Conservation (phyloP, 1,140 invertebrate genomes). For the Eubasilissa regina region DNA sequence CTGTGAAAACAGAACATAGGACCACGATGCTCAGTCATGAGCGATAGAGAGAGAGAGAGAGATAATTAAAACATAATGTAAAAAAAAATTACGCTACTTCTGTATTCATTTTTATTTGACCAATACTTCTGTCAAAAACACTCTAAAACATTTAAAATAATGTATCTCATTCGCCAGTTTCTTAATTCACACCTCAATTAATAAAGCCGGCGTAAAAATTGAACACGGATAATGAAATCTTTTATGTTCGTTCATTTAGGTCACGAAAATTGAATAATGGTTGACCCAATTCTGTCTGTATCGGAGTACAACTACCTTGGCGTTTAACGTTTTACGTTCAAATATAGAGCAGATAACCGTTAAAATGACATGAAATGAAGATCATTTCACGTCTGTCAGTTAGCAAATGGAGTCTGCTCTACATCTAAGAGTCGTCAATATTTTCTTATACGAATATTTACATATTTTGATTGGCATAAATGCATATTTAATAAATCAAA, state of each 20-base stretch:
- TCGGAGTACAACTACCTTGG: not conserved
- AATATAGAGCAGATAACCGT: constrained; percentile 29
- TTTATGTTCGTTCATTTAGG: constrained; percentile 9
- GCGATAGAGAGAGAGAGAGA: no score
- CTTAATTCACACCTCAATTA: no score
- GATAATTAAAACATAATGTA: no score
- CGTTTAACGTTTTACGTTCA: not conserved
- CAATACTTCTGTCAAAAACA: no score
- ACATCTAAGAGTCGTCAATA: constrained; percentile 16
- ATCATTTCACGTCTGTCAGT: constrained; percentile 15
- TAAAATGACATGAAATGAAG: constrained; percentile 22
- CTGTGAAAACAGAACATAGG: no score
- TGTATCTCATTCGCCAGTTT: no score
- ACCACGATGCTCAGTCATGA: no score
- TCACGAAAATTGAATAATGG: constrained; percentile 31
- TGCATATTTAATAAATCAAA: not conserved
- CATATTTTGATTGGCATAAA: constrained; percentile 34
- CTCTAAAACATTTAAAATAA: no score
- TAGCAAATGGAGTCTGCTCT: not conserved
- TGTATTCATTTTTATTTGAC: no score
- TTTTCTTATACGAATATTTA: not conserved
- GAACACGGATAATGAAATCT: no score
- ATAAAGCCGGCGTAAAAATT: no score
- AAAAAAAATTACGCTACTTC: no score
- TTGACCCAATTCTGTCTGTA: not conserved